Evolutionary conservation across 2,113 vertebrate species (phyloP).

Genomic region (Colinus virginianus): DNA sequence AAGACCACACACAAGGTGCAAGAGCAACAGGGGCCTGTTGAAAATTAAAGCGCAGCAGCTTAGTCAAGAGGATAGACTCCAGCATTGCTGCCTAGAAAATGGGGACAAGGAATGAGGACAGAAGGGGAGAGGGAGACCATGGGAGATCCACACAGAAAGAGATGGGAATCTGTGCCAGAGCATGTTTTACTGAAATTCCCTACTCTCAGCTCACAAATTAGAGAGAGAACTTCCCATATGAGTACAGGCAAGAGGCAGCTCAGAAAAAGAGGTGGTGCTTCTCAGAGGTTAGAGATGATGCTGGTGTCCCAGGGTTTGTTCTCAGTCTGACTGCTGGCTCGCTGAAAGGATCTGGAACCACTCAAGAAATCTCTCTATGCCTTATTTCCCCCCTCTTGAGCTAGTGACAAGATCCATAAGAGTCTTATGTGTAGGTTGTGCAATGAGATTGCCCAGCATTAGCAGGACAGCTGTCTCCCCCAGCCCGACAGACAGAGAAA

Average conservation of each 20-base stretch:
- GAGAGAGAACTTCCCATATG: neutral
- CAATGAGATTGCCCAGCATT: neutral
- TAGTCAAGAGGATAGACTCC: conserved; percentile 39
- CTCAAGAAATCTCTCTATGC: neutral
- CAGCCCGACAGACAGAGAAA: neutral
- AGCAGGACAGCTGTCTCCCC: neutral
- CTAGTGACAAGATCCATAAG: neutral
- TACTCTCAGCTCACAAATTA: neutral
- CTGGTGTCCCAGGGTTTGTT: neutral
- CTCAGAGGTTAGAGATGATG: neutral
- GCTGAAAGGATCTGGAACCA: neutral
- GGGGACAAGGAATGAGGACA: neutral
- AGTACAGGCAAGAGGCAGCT: neutral
- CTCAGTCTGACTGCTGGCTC: neutral
- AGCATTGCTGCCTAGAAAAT: conserved; percentile 25
- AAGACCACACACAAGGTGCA: conserved; percentile 83
- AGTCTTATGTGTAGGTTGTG: neutral
- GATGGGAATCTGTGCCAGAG: neutral
- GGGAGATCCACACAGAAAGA: neutral
- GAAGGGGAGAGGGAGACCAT: conserved; percentile 31
- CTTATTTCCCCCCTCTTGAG: neutral
- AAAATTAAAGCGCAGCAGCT: conserved; percentile 75
- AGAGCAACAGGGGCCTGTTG: conserved; percentile 73
- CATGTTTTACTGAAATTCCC: neutral
- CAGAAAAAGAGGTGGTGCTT: neutral